These are phyloP conservation scores for Mesoclemmys tuberculata DNA, from an alignment of 2,113 vertebrate genomes.

Conservation along the genomic window DNA sequence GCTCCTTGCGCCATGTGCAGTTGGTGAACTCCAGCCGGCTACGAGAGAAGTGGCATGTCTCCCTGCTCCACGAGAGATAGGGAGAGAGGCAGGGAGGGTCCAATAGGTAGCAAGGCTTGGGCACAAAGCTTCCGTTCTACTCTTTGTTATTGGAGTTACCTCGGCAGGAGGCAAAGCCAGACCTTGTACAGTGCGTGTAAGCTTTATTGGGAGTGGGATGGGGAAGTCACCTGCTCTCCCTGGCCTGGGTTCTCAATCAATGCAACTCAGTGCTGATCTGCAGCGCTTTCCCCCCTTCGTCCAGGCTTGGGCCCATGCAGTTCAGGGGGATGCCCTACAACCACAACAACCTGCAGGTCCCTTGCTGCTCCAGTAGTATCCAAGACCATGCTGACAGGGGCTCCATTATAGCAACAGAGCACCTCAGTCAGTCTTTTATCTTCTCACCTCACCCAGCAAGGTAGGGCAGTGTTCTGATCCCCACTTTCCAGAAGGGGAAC, in stretches of 20 bases:
- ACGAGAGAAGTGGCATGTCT: background rate
- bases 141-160: background rate
- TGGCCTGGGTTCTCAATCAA: background rate
- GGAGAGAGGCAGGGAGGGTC: background rate
- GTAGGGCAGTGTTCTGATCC: background rate
- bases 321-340: background rate
- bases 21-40: no score
- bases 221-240: background rate
- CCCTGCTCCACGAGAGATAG: background rate
- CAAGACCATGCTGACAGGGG: background rate
- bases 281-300: background rate
- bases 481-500: background rate
- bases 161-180: background rate
- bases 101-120: background rate
- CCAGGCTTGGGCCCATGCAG: background rate
- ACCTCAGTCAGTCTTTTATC: background rate
- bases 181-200: background rate
- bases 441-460: background rate
- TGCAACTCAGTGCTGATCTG: background rate
- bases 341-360: background rate
- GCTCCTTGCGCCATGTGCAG: background rate
- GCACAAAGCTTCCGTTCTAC: background rate
- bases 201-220: no score
- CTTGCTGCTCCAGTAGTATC: background rate
- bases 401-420: background rate